These are phyloP conservation scores for Dysidea cf. avara DNA, from an alignment of 37 sponge, comb jelly and placozoan genomes.

Conservation along the genomic window DNA sequence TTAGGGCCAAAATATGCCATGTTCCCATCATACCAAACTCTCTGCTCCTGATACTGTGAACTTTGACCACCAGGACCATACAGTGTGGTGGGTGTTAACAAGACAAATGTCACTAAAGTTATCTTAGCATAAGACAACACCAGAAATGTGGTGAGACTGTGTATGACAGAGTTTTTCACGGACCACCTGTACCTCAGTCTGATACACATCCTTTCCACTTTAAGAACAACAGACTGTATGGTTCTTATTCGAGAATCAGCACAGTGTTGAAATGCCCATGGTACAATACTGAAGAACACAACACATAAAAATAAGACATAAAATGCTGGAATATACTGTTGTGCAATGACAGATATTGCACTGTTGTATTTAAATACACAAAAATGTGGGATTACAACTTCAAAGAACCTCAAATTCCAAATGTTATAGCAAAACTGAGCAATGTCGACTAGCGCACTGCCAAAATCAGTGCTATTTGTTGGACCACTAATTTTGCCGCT, in stretches of 20 bases:
- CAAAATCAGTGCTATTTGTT: neutral
- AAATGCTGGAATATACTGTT: conserved; percentile 42
- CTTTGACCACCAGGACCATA: neutral
- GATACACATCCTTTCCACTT: conserved; percentile 6
- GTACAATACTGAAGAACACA: no score
- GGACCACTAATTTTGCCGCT: conserved; percentile 5
- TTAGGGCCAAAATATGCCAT: conserved; percentile 11
- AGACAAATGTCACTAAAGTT: conserved; percentile 13
- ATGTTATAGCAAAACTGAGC: conserved; percentile 33
- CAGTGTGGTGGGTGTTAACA: conserved; percentile 14
- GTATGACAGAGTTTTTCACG: conserved; percentile 20
- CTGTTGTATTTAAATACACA: neutral
- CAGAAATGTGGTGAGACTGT: conserved; percentile 46
- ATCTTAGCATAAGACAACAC: conserved; percentile 41
- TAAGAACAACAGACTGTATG: no score
- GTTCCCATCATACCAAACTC: conserved; percentile 29
- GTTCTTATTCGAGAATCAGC: no score
- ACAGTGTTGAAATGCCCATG: no score
- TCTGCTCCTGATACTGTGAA: neutral
- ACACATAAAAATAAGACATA: conserved; percentile 22
- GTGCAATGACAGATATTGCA: conserved; percentile 4
- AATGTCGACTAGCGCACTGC: neutral
- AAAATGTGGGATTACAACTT: neutral
- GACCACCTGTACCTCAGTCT: conserved; percentile 1
- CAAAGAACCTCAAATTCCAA: conserved; percentile 68